Evolutionary conservation across 2,797 vertebrate species (phyloP).

Genomic region (Lepidocolaptes lacrymiger): DNA sequence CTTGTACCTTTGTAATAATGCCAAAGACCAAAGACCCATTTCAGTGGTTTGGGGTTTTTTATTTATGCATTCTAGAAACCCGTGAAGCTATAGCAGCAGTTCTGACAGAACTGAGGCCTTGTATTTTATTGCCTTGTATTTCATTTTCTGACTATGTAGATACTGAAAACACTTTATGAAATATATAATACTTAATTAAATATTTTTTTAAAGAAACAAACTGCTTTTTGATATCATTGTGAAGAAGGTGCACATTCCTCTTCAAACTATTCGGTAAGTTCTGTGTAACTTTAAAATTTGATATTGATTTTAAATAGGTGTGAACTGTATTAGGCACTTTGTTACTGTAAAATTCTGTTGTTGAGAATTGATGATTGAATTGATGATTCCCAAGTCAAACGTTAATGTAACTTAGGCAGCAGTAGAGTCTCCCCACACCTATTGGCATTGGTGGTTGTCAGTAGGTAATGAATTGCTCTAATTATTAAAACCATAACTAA

Average conservation of each 20-base stretch:
- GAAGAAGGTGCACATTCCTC: constrained; percentile 84
- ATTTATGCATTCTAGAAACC: background rate
- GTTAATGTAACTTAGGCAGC: background rate
- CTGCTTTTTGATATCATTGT: constrained; percentile 90
- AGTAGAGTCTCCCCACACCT: background rate
- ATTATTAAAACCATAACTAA: background rate
- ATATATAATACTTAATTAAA: constrained; percentile 71
- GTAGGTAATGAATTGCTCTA: background rate
- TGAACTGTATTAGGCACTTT: background rate
- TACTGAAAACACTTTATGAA: background rate
- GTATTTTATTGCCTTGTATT: background rate
- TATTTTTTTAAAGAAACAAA: constrained; percentile 87
- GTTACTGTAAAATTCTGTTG: background rate
- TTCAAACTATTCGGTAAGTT: constrained; percentile 87
- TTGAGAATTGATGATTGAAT: background rate
- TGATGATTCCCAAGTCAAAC: background rate
- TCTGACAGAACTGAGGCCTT: background rate
- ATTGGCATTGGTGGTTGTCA: background rate
- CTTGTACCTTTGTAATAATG: background rate
- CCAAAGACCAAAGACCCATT: background rate
- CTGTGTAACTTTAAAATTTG: background rate
- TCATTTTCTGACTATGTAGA: constrained; percentile 6
- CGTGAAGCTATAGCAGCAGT: background rate
- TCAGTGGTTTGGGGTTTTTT: background rate
- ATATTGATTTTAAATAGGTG: background rate